Percentiles rank a stretch among this genome's conserved stretches.
phyloP scores from a whole-genome alignment of 2,113 vertebrate genomes.

The Naja naja region DNA sequence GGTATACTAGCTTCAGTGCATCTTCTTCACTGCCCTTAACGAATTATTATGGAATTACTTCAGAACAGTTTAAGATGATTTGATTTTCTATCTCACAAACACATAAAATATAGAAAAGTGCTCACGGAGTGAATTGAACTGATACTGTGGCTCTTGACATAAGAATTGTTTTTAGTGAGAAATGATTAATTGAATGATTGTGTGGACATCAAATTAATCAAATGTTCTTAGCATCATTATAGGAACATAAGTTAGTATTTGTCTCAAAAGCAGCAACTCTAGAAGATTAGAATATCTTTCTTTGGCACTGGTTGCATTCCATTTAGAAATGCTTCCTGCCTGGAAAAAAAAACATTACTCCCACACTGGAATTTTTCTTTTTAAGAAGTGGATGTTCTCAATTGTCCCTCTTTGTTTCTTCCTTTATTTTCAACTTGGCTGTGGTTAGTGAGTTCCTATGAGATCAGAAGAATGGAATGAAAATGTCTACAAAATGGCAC shows the following conservation, averaged over 20 bases:
- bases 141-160: slow-evolving; percentile 40
- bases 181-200: slow-evolving; percentile 50
- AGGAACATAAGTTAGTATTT: slow-evolving; percentile 31
- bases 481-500: slow-evolving; percentile 65
- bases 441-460: slow-evolving; percentile 67
- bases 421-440: slow-evolving; percentile 70
- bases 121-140: slow-evolving; percentile 47
- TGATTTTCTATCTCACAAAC: slow-evolving; percentile 60
- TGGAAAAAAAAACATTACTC: slow-evolving; percentile 48
- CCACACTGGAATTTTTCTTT: slow-evolving; percentile 61
- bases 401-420: slow-evolving; percentile 56
- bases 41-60: slow-evolving; percentile 39
- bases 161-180: slow-evolving; percentile 51
- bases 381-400: slow-evolving; percentile 71
- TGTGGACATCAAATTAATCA: slow-evolving; percentile 54
- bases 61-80: slow-evolving; percentile 58
- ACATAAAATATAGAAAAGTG: slow-evolving; percentile 53
- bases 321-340: slow-evolving; percentile 63
- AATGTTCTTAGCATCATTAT: slow-evolving; percentile 58
- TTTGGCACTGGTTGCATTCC: slow-evolving; percentile 56
- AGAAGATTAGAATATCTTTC: slow-evolving; percentile 46
- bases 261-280: slow-evolving; percentile 41
- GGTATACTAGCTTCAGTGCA: no score
- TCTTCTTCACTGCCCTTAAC: slow-evolving; percentile 21
- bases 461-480: slow-evolving; percentile 73